These are phyloP conservation scores for Nematolebias whitei DNA, from an alignment of 2,113 vertebrate genomes.

Conservation along the genomic window DNA sequence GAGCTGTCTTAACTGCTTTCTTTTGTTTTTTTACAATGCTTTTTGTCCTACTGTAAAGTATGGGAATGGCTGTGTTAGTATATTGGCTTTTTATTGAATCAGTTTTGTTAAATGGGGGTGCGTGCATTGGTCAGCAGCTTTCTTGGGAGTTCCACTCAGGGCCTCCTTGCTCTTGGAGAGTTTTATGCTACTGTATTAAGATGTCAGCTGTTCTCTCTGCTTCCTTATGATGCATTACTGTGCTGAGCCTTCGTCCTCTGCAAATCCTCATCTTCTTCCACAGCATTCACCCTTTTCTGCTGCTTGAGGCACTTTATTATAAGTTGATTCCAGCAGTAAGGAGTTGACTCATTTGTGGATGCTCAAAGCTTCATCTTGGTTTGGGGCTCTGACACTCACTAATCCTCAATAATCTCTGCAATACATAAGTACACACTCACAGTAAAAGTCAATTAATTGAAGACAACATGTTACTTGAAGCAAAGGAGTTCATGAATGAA, in stretches of 20 bases:
- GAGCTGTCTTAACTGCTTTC: too few relatives aligned
- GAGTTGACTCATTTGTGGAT: background rate
- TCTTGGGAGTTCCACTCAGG: too few relatives aligned
- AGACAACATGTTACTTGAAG: background rate
- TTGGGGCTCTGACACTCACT: background rate
- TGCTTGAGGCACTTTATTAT: background rate
- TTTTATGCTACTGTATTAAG: too few relatives aligned
- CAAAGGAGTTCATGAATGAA: too few relatives aligned
- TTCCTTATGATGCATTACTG: background rate
- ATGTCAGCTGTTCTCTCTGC: background rate
- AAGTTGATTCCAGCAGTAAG: background rate
- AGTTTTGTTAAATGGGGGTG: too few relatives aligned
- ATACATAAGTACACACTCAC: background rate
- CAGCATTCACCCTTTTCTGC: background rate
- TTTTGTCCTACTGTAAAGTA: too few relatives aligned
- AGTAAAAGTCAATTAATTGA: background rate
- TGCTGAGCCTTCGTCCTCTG: background rate
- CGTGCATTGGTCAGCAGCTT: too few relatives aligned
- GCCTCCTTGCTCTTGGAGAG: background rate
- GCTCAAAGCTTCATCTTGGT: background rate
- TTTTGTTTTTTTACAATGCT: too few relatives aligned
- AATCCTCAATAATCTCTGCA: constrained; percentile 4
- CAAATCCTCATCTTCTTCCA: background rate
- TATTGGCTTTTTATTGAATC: too few relatives aligned
- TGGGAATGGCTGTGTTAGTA: too few relatives aligned